Base-by-base conservation (phyloP, 2,888 invertebrate genomes). In the Acronicta alni region DNA sequence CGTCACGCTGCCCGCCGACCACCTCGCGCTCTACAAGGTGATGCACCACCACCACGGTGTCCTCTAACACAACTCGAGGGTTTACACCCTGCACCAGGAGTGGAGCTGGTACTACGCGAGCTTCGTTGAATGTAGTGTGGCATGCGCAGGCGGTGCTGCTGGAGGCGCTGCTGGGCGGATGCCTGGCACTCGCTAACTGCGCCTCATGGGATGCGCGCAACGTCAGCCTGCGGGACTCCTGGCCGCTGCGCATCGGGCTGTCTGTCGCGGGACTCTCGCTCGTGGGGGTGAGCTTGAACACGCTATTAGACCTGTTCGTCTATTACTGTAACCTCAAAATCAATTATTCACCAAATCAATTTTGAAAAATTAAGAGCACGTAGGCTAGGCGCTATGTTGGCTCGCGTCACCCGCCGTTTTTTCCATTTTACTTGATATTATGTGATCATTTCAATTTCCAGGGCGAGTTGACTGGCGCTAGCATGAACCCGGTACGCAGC, bases 131-230 rank as follows among this genome's bases (percentile, higher is more conserved):
- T 9, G 26, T 26, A 26, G 9, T 26, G 17, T 14, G 14, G 7
- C 17, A 14, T 32, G 18, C 80, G n/a, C 94, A 95, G 90, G 96
- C 95, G 43, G 84, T 96, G 60, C 84, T 88, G 37, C 90, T 96
- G 58, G 97, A 97, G 89, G 95, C 95, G 43, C 79, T 96, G 16
- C 95, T 96, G 49, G 96, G 96, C 2, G 93, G 91, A 14, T 90
- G 96, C 42, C 89, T 97, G 64, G 95, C 96, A 75, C 92, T 97
- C 58, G 95, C 96, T 47, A 96, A 96, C 81, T 96, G 96, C 84
- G 96, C 96, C 9, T 91, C 96, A 53, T 97, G 97, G 96, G 97
- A 97, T 89, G 93, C 95, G 55, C 95, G 97, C 80, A 96, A 95
- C 84, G 86, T 87, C 5, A 89, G 90, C 44, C 95, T 95, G 75